phyloP scores from a whole-genome alignment of 2,888 invertebrate genomes.

The Ecliptopera silaceata region DNA sequence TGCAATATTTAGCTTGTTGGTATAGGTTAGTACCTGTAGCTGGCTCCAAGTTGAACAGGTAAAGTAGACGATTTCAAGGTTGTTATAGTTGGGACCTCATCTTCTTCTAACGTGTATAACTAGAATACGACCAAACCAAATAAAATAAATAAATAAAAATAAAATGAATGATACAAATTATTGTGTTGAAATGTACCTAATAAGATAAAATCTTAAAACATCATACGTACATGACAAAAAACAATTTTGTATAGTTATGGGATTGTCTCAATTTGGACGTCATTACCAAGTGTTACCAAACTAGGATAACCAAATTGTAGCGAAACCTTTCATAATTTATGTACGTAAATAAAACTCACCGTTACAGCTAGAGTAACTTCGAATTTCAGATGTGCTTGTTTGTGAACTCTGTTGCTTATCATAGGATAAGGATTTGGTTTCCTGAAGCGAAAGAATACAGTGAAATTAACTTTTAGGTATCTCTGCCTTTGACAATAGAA shows the following conservation, averaged over 20 bases:
- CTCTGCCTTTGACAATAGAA: neutral
- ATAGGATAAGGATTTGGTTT: slow-evolving; percentile 68
- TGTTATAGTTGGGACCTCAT: slow-evolving; percentile 88
- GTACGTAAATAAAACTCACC: slow-evolving; percentile 66
- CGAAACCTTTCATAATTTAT: no score
- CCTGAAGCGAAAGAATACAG: slow-evolving; percentile 40
- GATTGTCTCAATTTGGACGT: no score
- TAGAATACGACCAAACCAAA: slow-evolving; percentile 47
- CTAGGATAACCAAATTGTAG: no score
- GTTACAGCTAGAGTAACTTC: slow-evolving; percentile 71
- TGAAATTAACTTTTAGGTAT: neutral
- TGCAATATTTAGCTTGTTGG: neutral
- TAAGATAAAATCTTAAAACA: no score
- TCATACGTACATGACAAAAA: no score
- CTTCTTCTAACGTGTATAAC: slow-evolving; percentile 85
- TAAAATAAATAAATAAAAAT: no score
- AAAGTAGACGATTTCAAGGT: slow-evolving; percentile 85
- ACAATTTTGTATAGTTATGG: no score
- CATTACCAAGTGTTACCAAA: no score
- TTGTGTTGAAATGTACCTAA: no score
- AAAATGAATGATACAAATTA: no score
- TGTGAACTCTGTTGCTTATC: slow-evolving; percentile 77
- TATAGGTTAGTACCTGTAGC: slow-evolving; percentile 50
- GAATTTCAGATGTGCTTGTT: slow-evolving; percentile 75
- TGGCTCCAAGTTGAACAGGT: slow-evolving; percentile 64